Conservation (phyloP, 2,113 vertebrate genomes). For the Urocynchramus pylzowi region DNA sequence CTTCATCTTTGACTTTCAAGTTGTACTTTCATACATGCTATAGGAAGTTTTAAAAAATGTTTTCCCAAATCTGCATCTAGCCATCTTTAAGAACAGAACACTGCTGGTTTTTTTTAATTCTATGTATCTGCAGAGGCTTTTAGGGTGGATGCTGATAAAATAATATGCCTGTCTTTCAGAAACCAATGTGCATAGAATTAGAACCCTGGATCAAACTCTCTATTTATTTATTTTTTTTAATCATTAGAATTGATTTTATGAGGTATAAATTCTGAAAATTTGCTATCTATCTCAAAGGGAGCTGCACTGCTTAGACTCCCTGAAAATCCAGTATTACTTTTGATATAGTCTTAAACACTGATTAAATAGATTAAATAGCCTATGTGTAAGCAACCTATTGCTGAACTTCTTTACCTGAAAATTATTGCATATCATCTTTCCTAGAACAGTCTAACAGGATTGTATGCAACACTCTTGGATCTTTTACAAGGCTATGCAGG, state of each 20-base stretch:
- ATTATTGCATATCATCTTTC: not conserved
- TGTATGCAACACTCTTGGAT: not conserved
- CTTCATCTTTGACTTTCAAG: not conserved
- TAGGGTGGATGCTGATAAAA: not conserved
- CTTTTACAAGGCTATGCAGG: not conserved
- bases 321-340: not conserved
- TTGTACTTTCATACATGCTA: not conserved
- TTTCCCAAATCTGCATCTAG: not conserved
- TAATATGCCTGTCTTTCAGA: not conserved
- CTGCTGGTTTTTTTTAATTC: not conserved
- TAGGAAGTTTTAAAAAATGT: not conserved
- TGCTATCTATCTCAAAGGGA: not conserved
- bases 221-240: not conserved
- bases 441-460: not conserved
- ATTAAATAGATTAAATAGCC: not conserved
- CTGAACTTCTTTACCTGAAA: not conserved
- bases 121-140: not conserved
- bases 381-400: not conserved
- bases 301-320: not conserved
- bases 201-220: not conserved
- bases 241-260: not conserved
- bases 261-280: not conserved
- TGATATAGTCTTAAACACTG: not conserved
- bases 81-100: not conserved
- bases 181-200: not conserved